These are phyloP conservation scores for Dendroctonus ponderosae DNA, from an alignment of 1,140 invertebrate species.

Conservation along the genomic window DNA sequence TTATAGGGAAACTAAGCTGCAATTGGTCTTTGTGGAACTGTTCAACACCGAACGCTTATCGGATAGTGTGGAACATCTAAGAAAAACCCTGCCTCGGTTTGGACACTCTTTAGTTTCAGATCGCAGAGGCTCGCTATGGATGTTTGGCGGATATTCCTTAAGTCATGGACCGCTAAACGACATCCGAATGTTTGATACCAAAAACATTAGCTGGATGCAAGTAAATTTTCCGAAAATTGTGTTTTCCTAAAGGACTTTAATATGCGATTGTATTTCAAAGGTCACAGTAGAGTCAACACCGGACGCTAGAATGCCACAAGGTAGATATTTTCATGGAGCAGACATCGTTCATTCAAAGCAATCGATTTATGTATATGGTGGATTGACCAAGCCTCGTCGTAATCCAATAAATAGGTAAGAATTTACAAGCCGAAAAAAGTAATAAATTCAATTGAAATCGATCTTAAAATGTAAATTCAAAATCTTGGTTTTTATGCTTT, in stretches of 20 bases:
- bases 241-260: neutral
- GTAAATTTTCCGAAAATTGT: slow-evolving; percentile 37
- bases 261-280: neutral
- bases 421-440: neutral
- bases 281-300: slow-evolving; percentile 80
- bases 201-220: slow-evolving; percentile 83
- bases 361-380: slow-evolving; percentile 88
- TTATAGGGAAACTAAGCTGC: slow-evolving; percentile 53
- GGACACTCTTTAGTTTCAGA: slow-evolving; percentile 86
- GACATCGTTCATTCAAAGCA: slow-evolving; percentile 81
- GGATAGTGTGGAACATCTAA: slow-evolving; percentile 72
- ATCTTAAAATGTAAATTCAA: no score
- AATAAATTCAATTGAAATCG: neutral
- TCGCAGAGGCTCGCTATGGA: slow-evolving; percentile 77
- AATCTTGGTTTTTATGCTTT: no score
- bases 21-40: slow-evolving; percentile 74
- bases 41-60: slow-evolving; percentile 75
- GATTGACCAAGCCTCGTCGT: slow-evolving; percentile 63
- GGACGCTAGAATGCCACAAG: slow-evolving; percentile 80
- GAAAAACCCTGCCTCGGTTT: slow-evolving; percentile 82
- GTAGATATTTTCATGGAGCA: slow-evolving; percentile 85
- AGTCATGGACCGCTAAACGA: slow-evolving; percentile 87
- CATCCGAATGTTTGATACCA: slow-evolving; percentile 83
- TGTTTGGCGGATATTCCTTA: slow-evolving; percentile 92
- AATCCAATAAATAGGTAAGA: slow-evolving; percentile 52